Evolutionary conservation across 2,113 vertebrate species (phyloP).

Genomic region (Bambusicola thoracicus): DNA sequence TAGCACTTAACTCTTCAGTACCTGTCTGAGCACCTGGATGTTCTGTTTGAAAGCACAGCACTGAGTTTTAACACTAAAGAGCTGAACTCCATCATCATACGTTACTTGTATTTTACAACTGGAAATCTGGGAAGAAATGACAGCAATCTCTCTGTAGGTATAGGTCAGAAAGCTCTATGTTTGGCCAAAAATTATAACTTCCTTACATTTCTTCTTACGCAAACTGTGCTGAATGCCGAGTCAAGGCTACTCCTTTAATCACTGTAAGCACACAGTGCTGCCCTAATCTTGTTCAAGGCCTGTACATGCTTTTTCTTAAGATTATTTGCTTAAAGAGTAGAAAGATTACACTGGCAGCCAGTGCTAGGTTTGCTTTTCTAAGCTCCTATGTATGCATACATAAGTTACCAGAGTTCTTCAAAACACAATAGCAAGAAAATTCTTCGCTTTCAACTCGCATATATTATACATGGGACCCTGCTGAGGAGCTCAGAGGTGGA

Average conservation of each 20-base stretch:
- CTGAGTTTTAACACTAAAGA: no score
- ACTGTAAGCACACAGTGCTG: not conserved
- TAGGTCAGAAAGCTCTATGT: not conserved
- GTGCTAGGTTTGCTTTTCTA: not conserved
- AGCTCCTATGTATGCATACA: fast-evolving
- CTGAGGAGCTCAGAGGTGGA: not conserved
- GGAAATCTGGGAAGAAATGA: not conserved
- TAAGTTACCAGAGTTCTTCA: not conserved
- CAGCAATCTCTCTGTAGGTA: not conserved
- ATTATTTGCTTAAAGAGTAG: not conserved
- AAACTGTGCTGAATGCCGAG: not conserved
- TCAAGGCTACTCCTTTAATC: not conserved
- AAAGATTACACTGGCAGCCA: not conserved
- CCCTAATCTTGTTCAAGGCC: not conserved
- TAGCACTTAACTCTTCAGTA: not conserved
- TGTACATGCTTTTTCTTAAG: not conserved
- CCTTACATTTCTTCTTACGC: not conserved
- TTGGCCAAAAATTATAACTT: not conserved
- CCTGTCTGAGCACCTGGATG: not conserved
- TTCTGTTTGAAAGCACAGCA: not conserved
- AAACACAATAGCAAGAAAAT: not conserved
- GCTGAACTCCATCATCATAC: not conserved
- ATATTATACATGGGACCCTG: not conserved
- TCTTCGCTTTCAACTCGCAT: not conserved
- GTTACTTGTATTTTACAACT: not conserved